phyloP scores from a whole-genome alignment of 2,888 invertebrate species.

The Geophilus truncorum region DNA sequence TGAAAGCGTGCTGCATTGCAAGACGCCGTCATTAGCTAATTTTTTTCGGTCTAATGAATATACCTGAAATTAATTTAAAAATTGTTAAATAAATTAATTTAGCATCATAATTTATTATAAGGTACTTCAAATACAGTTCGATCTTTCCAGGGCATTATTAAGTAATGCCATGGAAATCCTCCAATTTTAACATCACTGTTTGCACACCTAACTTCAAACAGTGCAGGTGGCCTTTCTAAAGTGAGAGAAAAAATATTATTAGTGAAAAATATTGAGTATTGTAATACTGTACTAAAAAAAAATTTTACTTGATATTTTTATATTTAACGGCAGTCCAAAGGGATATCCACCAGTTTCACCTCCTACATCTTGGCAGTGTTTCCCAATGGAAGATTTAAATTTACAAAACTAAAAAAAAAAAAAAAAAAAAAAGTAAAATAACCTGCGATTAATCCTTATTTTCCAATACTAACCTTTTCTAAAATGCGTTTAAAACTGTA shows the following conservation, averaged over 20 bases:
- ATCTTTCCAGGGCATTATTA: conserved; percentile 32
- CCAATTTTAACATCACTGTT: conserved; percentile 35
- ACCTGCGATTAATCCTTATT: neutral
- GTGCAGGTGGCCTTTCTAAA: conserved; percentile 32
- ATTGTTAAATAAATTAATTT: neutral
- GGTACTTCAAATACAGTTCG: conserved; percentile 31
- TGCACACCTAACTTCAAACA: conserved; percentile 35
- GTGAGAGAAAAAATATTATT: neutral
- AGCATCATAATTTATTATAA: neutral
- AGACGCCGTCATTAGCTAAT: conserved; percentile 12
- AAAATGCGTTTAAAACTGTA: conserved; percentile 3
- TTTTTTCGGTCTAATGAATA: neutral
- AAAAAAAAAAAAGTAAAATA: too few species aligned
- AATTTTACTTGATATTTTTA: neutral
- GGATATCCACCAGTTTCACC: neutral
- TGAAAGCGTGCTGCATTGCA: neutral
- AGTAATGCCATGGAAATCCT: conserved; percentile 37
- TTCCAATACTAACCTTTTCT: neutral
- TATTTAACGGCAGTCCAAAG: neutral
- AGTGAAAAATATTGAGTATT: neutral
- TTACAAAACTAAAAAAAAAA: neutral
- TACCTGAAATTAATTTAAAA: conserved; percentile 19
- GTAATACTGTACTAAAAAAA: neutral
- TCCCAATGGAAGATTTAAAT: neutral
- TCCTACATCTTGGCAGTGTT: neutral